These are phyloP conservation scores for Notolabrus celidotus DNA, from an alignment of 2,797 vertebrate species.

Conservation along the genomic window DNA sequence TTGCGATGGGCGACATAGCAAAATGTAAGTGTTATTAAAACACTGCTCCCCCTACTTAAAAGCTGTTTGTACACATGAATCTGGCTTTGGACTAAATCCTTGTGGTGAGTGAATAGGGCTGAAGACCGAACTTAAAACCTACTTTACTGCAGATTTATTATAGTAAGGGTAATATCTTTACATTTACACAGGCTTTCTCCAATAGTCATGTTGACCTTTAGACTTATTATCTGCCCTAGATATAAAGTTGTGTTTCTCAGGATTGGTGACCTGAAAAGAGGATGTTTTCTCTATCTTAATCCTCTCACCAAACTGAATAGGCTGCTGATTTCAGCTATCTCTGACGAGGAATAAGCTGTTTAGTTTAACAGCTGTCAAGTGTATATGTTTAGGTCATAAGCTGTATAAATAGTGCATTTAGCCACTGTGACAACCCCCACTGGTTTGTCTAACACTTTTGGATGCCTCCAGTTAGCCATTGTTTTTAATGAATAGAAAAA, in stretches of 20 bases:
- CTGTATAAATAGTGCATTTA: neutral
- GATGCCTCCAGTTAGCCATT: too few relatives aligned
- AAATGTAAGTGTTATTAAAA: too few relatives aligned
- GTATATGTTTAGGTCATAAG: neutral
- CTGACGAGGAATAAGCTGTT: neutral
- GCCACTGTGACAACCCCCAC: too few relatives aligned
- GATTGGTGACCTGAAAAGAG: neutral
- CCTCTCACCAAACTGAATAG: neutral
- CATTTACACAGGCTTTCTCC: neutral
- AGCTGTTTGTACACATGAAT: neutral
- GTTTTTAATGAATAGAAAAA: too few relatives aligned
- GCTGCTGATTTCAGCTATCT: neutral
- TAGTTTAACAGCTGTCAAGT: neutral
- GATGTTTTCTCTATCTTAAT: neutral
- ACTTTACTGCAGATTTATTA: neutral
- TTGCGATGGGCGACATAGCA: too few relatives aligned
- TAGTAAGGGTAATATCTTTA: neutral
- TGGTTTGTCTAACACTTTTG: too few relatives aligned
- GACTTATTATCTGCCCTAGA: neutral
- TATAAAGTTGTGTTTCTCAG: neutral
- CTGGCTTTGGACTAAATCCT: neutral
- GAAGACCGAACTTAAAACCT: neutral
- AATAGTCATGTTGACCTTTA: neutral
- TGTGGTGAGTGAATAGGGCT: neutral
- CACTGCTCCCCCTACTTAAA: too few relatives aligned